Conservation (phyloP, 1,140 invertebrate genomes). For the Globodera rostochiensis region DNA sequence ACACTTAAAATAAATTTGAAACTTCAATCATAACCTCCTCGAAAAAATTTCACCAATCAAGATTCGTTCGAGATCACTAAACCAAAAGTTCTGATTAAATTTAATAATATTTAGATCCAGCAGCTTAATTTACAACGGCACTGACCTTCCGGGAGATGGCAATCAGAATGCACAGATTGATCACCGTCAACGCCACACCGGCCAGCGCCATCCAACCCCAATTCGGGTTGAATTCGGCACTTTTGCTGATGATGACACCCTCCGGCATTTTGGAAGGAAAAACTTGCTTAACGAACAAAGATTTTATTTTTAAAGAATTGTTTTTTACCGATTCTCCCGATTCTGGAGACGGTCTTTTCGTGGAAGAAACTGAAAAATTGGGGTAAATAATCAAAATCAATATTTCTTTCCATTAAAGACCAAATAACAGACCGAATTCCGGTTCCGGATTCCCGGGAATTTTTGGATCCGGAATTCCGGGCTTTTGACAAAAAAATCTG, state of each 20-base stretch:
- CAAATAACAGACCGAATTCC: too few relatives aligned
- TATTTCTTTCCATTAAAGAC: too few relatives aligned
- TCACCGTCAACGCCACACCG: conserved; percentile 38
- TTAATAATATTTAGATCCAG: too few relatives aligned
- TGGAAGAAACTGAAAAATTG: neutral
- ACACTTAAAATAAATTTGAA: conserved; percentile 39
- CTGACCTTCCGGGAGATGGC: conserved; percentile 47
- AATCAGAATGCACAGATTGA: conserved; percentile 43
- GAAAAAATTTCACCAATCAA: too few relatives aligned
- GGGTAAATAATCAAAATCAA: too few relatives aligned
- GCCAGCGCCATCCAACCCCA: conserved; percentile 37
- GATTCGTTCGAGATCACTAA: too few relatives aligned
- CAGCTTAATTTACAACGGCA: neutral
- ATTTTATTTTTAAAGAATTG: neutral
- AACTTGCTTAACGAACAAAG: neutral
- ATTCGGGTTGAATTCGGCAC: conserved; percentile 16
- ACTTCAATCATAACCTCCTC: neutral
- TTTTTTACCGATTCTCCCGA: conserved; percentile 8
- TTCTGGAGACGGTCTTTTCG: neutral
- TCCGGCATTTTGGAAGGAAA: conserved; percentile 6
- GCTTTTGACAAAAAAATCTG: too few relatives aligned
- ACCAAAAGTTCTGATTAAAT: too few relatives aligned
- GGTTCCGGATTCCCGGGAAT: too few relatives aligned
- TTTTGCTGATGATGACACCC: neutral
- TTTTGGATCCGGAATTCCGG: too few relatives aligned